Base-by-base conservation (phyloP, 2,888 invertebrate genomes). In the Polia nebulosa region DNA sequence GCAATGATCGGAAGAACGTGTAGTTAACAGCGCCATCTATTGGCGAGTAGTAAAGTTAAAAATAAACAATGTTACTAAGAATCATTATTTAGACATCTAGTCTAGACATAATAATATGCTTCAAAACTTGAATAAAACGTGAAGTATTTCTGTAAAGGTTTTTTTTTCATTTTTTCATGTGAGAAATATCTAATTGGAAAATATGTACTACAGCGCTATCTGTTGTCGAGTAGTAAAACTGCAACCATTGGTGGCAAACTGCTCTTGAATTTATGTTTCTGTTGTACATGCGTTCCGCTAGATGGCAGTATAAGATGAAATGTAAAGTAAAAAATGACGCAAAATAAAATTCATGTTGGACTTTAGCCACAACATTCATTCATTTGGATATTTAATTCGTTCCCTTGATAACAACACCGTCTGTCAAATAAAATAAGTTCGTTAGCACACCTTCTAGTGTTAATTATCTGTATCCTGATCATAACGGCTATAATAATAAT, bases 171-270 rank as follows among this genome's bases (percentile, higher is more conserved):
- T 2, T 9, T 7, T 7, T 5, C 1, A 5, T 11, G 8, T 13
- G 1, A 20, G 9, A 29, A 32, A 27, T 20, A 25, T 17, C 1
- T 6, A 22, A 1, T n/a, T 17, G 0, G 7, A 2, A 0, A 0
- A 6, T 11, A 2, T 25, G 52, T 17, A 2, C 3, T 0, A 4
- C 11, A 60, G 11, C 47, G 84, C 72, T 84, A 87, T 82, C 90
- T 90, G 70, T 78, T 58, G 67, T 13, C 13, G 17, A 83, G 44
- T 84, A 87, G 86, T 44, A 5, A 13, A 60, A 70, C 55, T 62
- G 62, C 49, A 17, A 29, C 2, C 3, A 5, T n/a, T 7, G 17
- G 32, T 32, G 1, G 6, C 34, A 3, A 32, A 8, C 3, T 4
- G 0, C 3, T 29, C 0, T 7, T 4, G 0, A 2, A 1, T 0